These are phyloP conservation scores for Eledone cirrhosa DNA, from an alignment of 2,888 invertebrate genomes.

Conservation along the genomic window DNA sequence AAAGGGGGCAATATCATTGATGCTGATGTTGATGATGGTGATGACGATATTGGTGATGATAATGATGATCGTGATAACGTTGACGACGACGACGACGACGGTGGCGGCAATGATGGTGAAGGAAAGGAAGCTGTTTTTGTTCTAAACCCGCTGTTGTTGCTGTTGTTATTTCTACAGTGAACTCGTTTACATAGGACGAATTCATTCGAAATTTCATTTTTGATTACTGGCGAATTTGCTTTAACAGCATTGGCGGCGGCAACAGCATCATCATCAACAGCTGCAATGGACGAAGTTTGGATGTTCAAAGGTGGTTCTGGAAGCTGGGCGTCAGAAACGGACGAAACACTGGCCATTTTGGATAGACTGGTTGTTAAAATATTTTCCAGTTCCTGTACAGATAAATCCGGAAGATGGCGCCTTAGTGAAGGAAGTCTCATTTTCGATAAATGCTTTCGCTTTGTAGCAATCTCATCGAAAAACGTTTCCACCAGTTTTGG, in stretches of 20 bases:
- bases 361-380: conserved; percentile 5
- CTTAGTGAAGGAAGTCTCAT: conserved; percentile 3
- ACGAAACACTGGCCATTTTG: not conserved
- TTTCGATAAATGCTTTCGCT: conserved; percentile 18
- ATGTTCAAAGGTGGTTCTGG: not conserved
- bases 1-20: not conserved
- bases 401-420: conserved; percentile 22
- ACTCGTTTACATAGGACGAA: not conserved
- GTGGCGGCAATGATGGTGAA: not conserved
- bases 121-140: no score
- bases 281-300: not conserved
- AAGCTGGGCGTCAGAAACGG: not conserved
- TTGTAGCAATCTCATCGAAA: conserved; percentile 45
- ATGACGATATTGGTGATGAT: not conserved
- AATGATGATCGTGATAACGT: not conserved
- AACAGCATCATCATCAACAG: no score
- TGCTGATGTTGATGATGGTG: not conserved
- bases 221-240: not conserved
- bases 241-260: not conserved
- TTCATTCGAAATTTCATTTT: not conserved
- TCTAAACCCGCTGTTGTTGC: no score
- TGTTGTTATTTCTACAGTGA: no score
- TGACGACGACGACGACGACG: not conserved
- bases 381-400: conserved; percentile 19
- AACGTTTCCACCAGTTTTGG: conserved; percentile 38